Percentiles rank a stretch among this genome's conserved stretches.
phyloP scores from a whole-genome alignment of 2,888 invertebrate species.

The Apantesis nais region DNA sequence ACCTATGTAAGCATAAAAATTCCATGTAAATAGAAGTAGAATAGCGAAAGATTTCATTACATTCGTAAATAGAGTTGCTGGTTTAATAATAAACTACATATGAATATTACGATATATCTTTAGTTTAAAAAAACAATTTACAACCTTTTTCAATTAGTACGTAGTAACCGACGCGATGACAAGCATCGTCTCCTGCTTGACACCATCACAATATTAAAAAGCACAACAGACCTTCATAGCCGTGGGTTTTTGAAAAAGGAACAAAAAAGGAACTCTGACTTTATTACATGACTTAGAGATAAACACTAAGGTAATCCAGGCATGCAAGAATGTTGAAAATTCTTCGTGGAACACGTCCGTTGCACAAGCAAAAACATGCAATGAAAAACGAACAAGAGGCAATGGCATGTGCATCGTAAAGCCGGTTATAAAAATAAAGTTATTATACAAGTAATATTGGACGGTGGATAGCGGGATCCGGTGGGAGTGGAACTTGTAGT shows the following conservation, averaged over 20 bases:
- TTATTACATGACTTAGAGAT: conserved; percentile 48
- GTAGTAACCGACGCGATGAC: not conserved
- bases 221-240: conserved; percentile 4
- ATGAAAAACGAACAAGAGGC: conserved; percentile 47
- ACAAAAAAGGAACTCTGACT: conserved; percentile 29
- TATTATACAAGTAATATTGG: conserved; percentile 52
- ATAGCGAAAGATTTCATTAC: too few species aligned
- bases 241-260: conserved; percentile 8
- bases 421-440: conserved; percentile 64
- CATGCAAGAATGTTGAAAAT: conserved; percentile 49
- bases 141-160: not conserved
- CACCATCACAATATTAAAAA: not conserved
- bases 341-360: conserved; percentile 48
- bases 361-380: conserved; percentile 52
- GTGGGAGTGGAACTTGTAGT: conserved; percentile 20
- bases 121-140: not conserved
- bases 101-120: not conserved
- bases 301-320: conserved; percentile 47
- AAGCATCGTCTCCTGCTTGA: not conserved
- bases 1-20: too few species aligned
- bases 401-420: conserved; percentile 48
- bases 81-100: not conserved
- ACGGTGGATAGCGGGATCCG: conserved; percentile 43
- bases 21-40: too few species aligned
- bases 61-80: too few species aligned